Evolutionary conservation across 2,113 vertebrate genomes (phyloP), one percentile per base, ranked within the genome.

Genomic region (Aegotheles bennettii): DNA sequence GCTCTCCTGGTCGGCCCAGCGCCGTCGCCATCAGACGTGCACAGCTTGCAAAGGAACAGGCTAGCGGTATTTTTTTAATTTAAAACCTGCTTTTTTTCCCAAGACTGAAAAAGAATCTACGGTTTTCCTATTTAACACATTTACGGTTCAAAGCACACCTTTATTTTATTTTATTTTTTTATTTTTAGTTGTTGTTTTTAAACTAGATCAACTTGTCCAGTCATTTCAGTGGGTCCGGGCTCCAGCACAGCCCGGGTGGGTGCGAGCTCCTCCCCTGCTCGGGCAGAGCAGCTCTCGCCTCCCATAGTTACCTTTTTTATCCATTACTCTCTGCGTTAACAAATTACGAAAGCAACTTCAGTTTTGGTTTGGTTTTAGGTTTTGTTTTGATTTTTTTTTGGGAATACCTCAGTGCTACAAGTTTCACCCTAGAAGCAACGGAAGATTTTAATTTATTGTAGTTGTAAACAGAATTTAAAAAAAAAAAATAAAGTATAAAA

Each of bases 401-500:
- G 98, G 98, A 99, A 99, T 99, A 99, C 99, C 99, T 99, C 99
- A 99, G 98, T 99, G 99, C 99, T 98, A 97, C 98, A 98, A 98
- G 98, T 98, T 98, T 98, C 98, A 98, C 97, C 96, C 98, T 98
- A 98, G 98, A 99, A 97, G 98, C 98, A 98, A 98, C 96, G 98
- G 98, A 98, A 99, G 98, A 98, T 98, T 97, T 98, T 99, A 98
- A 99, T 98, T 99, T 99, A 99, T 99, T 99, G 97, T 98, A 98
- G 98, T 98, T 98, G 97, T 98, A 98, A 98, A 97, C 96, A 98
- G 97, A 98, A 98, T 97, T 98, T 97, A 96, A 98, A 97, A 96
- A 98, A 98, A 97, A 59, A 81, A 86, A 98, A 56, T 97, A 97
- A 98, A 98, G 97, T 98, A 97, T 98, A 97, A 97, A 97, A 98